These are phyloP conservation scores for Heliconius congener DNA, from an alignment of 1,140 invertebrate genomes.

Conservation along the genomic window DNA sequence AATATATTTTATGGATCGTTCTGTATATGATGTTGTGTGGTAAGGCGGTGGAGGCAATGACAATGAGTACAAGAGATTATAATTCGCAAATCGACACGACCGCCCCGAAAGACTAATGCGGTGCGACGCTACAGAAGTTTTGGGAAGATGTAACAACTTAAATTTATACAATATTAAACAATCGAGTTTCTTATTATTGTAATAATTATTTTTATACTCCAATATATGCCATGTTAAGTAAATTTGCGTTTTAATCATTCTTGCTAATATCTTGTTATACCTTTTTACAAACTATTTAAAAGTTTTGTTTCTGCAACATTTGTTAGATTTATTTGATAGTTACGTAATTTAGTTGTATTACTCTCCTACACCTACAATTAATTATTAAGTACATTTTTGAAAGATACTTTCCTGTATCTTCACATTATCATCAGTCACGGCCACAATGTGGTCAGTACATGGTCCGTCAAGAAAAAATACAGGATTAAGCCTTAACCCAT, in stretches of 20 bases:
- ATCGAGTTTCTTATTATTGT: no score
- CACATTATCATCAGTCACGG: slow-evolving; percentile 51
- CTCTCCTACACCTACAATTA: not conserved
- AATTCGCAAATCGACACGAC: slow-evolving; percentile 60
- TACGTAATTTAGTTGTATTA: not conserved
- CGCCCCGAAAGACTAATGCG: slow-evolving; percentile 20
- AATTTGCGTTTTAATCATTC: no score
- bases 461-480: slow-evolving; percentile 49
- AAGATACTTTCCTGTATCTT: slow-evolving; percentile 38
- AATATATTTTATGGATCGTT: slow-evolving; percentile 25
- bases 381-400: not conserved
- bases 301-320: not conserved
- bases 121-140: not conserved
- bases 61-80: slow-evolving; percentile 51
- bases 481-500: slow-evolving; percentile 61
- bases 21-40: slow-evolving; percentile 46
- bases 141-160: not conserved
- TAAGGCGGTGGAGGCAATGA: slow-evolving; percentile 49
- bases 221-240: no score
- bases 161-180: not conserved
- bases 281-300: no score
- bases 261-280: no score
- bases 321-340: not conserved
- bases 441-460: slow-evolving; percentile 61
- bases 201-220: no score